Evolutionary conservation across 2,113 vertebrate species (phyloP), one percentile per base, ranked within the genome.

Genomic region (Emberiza fucata): DNA sequence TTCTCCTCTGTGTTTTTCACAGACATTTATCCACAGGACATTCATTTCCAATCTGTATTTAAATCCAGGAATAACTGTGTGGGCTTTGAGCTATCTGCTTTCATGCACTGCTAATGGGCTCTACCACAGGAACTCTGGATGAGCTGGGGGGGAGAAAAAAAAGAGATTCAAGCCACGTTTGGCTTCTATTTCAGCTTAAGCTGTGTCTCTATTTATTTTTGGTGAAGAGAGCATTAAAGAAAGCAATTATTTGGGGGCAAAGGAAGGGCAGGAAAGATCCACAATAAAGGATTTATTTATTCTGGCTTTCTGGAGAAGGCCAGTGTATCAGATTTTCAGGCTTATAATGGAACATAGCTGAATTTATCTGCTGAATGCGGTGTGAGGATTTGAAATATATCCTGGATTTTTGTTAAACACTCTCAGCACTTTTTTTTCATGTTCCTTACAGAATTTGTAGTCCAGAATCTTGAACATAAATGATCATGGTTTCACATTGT

Each of bases 41-140:
- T 95, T 95, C 63, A 75, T 94, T 70, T 87, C 84, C 73, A 97
- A 81, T 91, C 94, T 94, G 90, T 91, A 92, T 92, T 96, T 96
- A 95, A 97, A 92, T 91, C 88, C 69, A 90, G 65, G 59, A 92
- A 82, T 92, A 92, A 88, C 88, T 90, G 14, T 47, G 40, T 90
- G 83, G 91, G 59, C 68, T 95, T 95, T 78, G 82, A 53, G 88
- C 75, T 96, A 47, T 76, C 61, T 97, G 80, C 95, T 94, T 94
- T 92, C 72, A 85, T 81, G 44, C 42, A 65, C 75, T 66, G 18
- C 25, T 95, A 77, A 86, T 68, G n/a, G 33, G 56, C 23, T 96
- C 11, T 53, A 84, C 33, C 27, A 40, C 64, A 88, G 69, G 21
- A 90, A 50, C 63, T 54, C 54, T 75, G 66, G 61, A 72, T 86